Base-by-base conservation (phyloP, 2,113 vertebrate species). In the Perca flavescens region DNA sequence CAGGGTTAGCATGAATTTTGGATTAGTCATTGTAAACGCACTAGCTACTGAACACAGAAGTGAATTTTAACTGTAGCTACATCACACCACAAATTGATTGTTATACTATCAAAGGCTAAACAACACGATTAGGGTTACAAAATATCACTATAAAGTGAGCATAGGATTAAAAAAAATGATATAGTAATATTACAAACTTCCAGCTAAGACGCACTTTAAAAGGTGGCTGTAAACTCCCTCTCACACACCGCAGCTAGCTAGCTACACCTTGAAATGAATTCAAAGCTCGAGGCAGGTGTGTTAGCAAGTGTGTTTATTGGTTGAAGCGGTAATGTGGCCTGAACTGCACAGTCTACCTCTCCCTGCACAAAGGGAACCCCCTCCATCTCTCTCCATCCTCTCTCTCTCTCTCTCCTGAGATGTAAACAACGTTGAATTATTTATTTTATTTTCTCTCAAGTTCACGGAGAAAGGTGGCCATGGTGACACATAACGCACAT, bases 351-450 rank as follows among this genome's bases (percentile, higher is more conserved):
- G 13, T 36, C 13, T 47, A 10, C 50, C 65, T 61, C 65, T 46
- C 21, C n/a, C 58, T 3, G 70, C 75, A 87, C 76, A 89, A 81
- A 87, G 78, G 82, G 60, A 72, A 77, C 62, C 34, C 28, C 69
- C 58, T 54, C 53, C 46, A 62, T 73, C 47, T 28, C 56, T 25
- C 70, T 47, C 28, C 28, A 28, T 28, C 61, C 61, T 53, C 19
- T 40, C 36, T 40, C 36, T 70, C 47, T 28, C 56, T 31, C 70
- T 50, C 56, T 49, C n/a, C 43, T 21, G 15, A 75, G 52, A 92
- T 65, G 92, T 92, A 92, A 94, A 94, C 92, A 93, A 67, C 84
- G 65, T 80, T 80, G 77, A 40, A 87, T 91, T 88, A 74, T 86
- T 89, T 86, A 86, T 49, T 79, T 28, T 28, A 67, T 74, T 84